Evolutionary conservation across 2,888 invertebrate species (phyloP).

Genomic region (Linnaemya tessellans): DNA sequence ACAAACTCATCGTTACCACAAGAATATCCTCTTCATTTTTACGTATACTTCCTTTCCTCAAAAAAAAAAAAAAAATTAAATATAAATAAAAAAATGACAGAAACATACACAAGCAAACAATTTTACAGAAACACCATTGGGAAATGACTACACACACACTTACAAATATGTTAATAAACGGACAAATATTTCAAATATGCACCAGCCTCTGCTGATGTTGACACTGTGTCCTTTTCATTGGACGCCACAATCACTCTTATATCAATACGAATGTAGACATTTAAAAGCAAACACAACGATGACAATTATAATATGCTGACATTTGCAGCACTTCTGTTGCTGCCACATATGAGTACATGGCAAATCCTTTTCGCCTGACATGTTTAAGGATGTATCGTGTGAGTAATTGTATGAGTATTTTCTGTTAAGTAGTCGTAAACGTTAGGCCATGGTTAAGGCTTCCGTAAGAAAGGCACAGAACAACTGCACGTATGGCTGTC

Average conservation of each 20-base stretch:
- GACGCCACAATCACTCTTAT: neutral
- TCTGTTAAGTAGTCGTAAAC: constrained; percentile 49
- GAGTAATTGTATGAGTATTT: constrained; percentile 32
- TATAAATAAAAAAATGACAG: constrained; percentile 76
- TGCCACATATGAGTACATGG: constrained; percentile 15
- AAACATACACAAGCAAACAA: constrained; percentile 28
- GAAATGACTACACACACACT: neutral
- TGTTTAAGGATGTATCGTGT: constrained; percentile 21
- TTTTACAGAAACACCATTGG: neutral
- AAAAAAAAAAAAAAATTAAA: no score
- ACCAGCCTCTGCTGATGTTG: constrained; percentile 44
- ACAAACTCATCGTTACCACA: constrained; percentile 81
- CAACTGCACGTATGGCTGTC: constrained; percentile 26
- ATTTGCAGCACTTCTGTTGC: constrained; percentile 55
- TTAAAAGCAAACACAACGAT: constrained; percentile 29
- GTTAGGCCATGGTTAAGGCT: constrained; percentile 55
- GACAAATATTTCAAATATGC: constrained; percentile 53
- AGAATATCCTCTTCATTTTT: constrained; percentile 79
- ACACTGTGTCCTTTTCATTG: constrained; percentile 57
- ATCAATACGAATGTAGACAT: constrained; percentile 18
- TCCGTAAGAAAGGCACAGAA: constrained; percentile 30
- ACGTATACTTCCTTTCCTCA: neutral
- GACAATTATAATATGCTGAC: constrained; percentile 55
- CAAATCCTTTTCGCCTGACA: neutral
- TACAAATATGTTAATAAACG: constrained; percentile 6